Evolutionary conservation across 1,140 invertebrate species (phyloP).

Genomic region (Plectus sambesii): DNA sequence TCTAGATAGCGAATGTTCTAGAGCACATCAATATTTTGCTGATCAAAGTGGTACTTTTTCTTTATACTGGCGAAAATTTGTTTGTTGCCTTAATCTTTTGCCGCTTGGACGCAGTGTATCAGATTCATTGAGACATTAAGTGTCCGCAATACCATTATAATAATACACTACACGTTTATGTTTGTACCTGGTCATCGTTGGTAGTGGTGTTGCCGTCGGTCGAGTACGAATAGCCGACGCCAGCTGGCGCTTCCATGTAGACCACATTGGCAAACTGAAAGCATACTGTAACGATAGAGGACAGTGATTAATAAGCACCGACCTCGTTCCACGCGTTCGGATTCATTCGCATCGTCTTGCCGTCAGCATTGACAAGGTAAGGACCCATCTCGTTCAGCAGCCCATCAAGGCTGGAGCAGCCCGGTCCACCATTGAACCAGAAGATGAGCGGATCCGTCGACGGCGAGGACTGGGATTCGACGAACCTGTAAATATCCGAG

Average conservation of each 20-base stretch:
- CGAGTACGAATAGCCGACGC: conserved; percentile 55
- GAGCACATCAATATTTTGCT: too few relatives aligned
- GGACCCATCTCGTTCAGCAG: conserved; percentile 54
- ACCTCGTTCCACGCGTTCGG: conserved; percentile 51
- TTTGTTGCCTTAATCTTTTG: too few relatives aligned
- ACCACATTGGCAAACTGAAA: conserved; percentile 65
- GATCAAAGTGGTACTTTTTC: too few relatives aligned
- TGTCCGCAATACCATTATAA: too few relatives aligned
- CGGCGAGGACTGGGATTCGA: conserved; percentile 50
- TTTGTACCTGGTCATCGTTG: conserved; percentile 51
- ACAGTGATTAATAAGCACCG: conserved; percentile 11
- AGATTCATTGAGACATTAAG: too few relatives aligned
- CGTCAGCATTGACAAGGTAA: conserved; percentile 46
- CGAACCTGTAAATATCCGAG: conserved; percentile 46
- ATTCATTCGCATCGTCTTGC: conserved; percentile 47
- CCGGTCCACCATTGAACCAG: conserved; percentile 55
- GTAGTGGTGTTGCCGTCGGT: conserved; percentile 49
- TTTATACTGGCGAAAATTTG: too few relatives aligned
- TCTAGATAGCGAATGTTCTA: too few relatives aligned
- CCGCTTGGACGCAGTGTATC: too few relatives aligned
- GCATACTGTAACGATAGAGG: background rate
- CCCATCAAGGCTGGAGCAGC: conserved; percentile 52
- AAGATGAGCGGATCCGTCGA: conserved; percentile 51
- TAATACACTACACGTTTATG: too few relatives aligned
- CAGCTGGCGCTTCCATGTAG: conserved; percentile 53